Evolutionary conservation across 2,113 vertebrate genomes (phyloP), one percentile per base, ranked within the genome.

Genomic region (Passer montanus): DNA sequence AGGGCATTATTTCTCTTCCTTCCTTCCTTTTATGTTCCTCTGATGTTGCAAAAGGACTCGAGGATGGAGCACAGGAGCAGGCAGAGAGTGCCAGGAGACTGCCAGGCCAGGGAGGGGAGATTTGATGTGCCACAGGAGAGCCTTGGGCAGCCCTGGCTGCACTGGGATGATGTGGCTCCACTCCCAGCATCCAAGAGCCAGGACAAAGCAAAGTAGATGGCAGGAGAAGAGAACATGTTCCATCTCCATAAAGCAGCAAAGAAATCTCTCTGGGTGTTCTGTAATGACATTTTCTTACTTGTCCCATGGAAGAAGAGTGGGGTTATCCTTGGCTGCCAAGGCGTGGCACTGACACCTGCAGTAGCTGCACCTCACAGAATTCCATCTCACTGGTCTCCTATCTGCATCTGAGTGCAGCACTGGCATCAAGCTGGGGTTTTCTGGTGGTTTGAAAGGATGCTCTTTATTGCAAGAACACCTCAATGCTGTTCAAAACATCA

Each of bases 31-130:
- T 21, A 22, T 28, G n/a, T 31, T 49, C 37, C 63, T 76, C 62
- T 94, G 84, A 13, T 35, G 58, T 15, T 62, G 81, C 28, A 20
- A 18, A 82, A 74, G 69, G 92, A 89, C 66, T 67, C 2, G 9
- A 55, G 49, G 69, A 75, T 22, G 87, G 26, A 72, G 62, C 46
- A 23, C 0, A 31, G 86, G 67, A 88, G 77, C 56, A 53, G 75
- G 58, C 7, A 53, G 35, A 21, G 31, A 11, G 58, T 23, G 31
- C 50, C 73, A 47, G 28, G 67, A 55, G 33, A 6, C 33, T 47
- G 55, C 67, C 0, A 0, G 63, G 59, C 46, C 1, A 2, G 11
- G 50, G 47, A 55, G 16, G 11, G 30, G 49, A 56, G 35, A 4
- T 16, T 3, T 2, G 56, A 28, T 26, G 81, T 35, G 59, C 20